A percentile compares a stretch with the other conserved stretches of the same genome.
phyloP scores from a whole-genome alignment of 2,888 invertebrate species.

The Linnaemya vulpina region DNA sequence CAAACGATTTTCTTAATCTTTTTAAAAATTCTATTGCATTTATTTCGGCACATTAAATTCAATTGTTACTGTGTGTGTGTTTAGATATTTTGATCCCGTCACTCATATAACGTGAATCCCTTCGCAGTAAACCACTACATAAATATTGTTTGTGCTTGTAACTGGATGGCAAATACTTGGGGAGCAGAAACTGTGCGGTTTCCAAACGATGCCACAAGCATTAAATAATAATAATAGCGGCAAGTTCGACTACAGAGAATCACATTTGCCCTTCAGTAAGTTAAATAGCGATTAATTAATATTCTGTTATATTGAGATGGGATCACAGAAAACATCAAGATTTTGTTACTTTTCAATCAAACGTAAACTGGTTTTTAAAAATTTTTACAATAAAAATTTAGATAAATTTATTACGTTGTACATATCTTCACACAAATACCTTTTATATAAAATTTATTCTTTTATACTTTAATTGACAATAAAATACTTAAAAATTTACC shows the following conservation, averaged over 20 bases:
- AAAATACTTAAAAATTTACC: too few species aligned
- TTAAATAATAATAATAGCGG: neutral
- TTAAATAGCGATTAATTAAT: too few species aligned
- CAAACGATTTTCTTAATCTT: neutral
- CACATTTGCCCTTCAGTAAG: neutral
- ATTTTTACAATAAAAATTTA: too few species aligned
- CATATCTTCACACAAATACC: too few species aligned
- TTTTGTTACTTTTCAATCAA: too few species aligned
- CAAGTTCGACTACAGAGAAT: neutral
- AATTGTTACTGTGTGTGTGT: neutral
- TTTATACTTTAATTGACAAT: too few species aligned
- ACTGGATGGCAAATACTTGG: neutral
- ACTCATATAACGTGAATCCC: neutral
- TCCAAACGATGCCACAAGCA: neutral
- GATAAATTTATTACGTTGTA: too few species aligned
- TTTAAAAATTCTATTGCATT: neutral
- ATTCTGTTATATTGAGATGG: too few species aligned
- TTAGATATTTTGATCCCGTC: conserved; percentile 30
- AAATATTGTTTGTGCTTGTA: neutral
- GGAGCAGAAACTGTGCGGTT: neutral
- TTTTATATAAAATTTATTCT: too few species aligned
- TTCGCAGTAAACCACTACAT: conserved; percentile 28
- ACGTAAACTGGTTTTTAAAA: too few species aligned
- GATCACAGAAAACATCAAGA: too few species aligned
- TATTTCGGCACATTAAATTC: conserved; percentile 8